Percentiles rank a stretch among this genome's conserved stretches.
phyloP scores from a whole-genome alignment of 2,797 vertebrate genomes.

The Thripadectes ignobilis region DNA sequence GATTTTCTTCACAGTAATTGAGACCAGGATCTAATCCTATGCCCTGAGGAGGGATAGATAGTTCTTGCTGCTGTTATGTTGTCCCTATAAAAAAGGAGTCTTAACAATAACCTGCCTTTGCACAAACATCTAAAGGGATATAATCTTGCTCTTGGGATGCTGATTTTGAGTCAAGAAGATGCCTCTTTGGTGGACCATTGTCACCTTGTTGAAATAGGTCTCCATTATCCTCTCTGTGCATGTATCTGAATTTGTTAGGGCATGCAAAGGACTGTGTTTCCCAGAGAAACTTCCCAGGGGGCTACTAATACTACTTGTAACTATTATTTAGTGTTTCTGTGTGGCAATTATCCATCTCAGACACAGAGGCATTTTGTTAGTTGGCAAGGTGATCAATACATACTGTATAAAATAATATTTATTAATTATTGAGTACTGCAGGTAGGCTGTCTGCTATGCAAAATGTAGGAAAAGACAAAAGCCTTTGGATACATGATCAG shows the following conservation, averaged over 20 bases:
- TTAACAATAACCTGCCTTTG: neutral
- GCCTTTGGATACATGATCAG: neutral
- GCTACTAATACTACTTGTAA: conserved; percentile 15
- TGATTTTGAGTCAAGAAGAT: neutral
- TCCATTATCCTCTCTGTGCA: neutral
- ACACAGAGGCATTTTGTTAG: neutral
- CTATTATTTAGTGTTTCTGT: conserved; percentile 22
- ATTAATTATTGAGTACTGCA: conserved; percentile 2
- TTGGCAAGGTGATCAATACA: conserved; percentile 39
- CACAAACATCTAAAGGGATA: neutral
- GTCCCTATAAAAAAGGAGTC: neutral
- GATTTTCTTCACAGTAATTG: conserved; percentile 26
- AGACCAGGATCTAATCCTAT: neutral
- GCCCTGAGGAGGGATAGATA: neutral
- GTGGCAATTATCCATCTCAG: neutral
- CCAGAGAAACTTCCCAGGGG: neutral
- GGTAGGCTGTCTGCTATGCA: neutral
- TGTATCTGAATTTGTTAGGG: neutral
- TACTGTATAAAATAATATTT: conserved; percentile 36
- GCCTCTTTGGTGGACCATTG: neutral
- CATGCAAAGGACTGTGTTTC: neutral
- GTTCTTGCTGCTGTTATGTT: neutral
- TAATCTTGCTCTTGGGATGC: neutral
- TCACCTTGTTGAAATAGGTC: conserved; percentile 8
- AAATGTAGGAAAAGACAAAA: conserved; percentile 18